A percentile compares a stretch with the other conserved stretches of the same genome.
Evolutionary conservation across 1,140 invertebrate species (phyloP).

Genomic region (Dreissena polymorpha): DNA sequence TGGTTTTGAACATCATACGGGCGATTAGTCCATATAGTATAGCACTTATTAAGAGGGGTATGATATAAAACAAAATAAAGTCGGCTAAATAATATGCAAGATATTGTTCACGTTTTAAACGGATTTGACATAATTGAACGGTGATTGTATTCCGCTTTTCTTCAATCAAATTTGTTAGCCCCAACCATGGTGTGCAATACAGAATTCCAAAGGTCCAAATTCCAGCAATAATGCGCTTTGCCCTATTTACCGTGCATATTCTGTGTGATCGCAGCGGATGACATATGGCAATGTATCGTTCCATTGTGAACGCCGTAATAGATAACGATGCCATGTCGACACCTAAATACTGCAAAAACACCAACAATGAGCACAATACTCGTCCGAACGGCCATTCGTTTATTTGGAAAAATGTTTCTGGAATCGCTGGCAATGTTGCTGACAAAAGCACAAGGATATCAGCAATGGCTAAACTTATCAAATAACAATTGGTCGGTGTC

Average conservation of each 20-base stretch:
- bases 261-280: conserved; percentile 94
- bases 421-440: conserved; percentile 83
- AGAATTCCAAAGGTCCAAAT: conserved; percentile 83
- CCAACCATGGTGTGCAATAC: conserved; percentile 77
- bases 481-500: conserved; percentile 91
- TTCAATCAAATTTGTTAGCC: conserved; percentile 66
- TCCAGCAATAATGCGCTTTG: conserved; percentile 82
- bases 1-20: conserved; percentile 80
- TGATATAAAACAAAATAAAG: conserved; percentile 83
- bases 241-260: conserved; percentile 83
- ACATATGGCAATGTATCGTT: conserved; percentile 97
- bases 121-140: conserved; percentile 79
- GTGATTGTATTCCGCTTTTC: conserved; percentile 55
- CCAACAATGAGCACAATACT: conserved; percentile 83
- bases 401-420: conserved; percentile 83
- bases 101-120: conserved; percentile 81
- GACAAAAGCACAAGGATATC: conserved; percentile 91
- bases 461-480: conserved; percentile 95
- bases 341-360: conserved; percentile 86
- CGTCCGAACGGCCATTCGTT: conserved; percentile 84
- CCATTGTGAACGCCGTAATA: conserved; percentile 96
- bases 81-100: conserved; percentile 83
- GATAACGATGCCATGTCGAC: conserved; percentile 94
- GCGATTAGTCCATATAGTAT: conserved; percentile 83
- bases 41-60: conserved; percentile 82